Base-by-base conservation (phyloP, 2,888 invertebrate species). In the Amiota communis region DNA sequence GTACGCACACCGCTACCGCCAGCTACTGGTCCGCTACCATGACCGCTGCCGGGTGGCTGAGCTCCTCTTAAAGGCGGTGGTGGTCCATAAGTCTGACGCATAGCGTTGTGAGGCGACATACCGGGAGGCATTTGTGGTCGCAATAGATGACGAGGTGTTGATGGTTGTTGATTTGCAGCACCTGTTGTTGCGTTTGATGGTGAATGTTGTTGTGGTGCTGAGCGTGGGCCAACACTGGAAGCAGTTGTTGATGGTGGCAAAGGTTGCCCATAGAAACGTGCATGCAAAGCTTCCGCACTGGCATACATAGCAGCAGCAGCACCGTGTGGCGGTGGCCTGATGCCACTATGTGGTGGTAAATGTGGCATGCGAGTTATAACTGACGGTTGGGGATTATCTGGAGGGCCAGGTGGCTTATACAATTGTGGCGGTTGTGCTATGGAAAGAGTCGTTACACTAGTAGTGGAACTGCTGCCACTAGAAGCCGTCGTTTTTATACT, bases 361-460 rank as follows among this genome's bases (percentile, higher is more conserved):
- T 77, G 78, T 8, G 93, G 89, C 92, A 93, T 92, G 78, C 93
- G 90, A 10, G 92, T 93, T 64, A 93, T 93, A 9, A 93, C 93
- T 57, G 93, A 93, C 0, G 92, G 90, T 49, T 91, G 90, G 36
- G 81, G 78, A 57, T 71, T 76, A 10, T 75, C 64, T 9, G 78
- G 73, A 0, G 76, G 64, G 13, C n/a, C 70, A 8, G 90, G 89
- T 73, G 91, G 91, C 20, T 91, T 90, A 77, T 91, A 92, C 4
- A 91, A 90, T 79, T 91, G 91, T 1, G 91, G 91, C 9, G 91
- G 90, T 64, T 91, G 89, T 4, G 91, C 91, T 73, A 90, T 87
- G 56, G 81, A 89, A 13, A 75, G 51, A 1, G 70, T 48, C 10
- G 72, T 53, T 0, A 63, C 77, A 13, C 11, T 72, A 0, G 77